A percentile compares a stretch with the other conserved stretches of the same genome.
Evolutionary conservation across 2,113 vertebrate genomes (phyloP).

Genomic region (Rhea pennata): DNA sequence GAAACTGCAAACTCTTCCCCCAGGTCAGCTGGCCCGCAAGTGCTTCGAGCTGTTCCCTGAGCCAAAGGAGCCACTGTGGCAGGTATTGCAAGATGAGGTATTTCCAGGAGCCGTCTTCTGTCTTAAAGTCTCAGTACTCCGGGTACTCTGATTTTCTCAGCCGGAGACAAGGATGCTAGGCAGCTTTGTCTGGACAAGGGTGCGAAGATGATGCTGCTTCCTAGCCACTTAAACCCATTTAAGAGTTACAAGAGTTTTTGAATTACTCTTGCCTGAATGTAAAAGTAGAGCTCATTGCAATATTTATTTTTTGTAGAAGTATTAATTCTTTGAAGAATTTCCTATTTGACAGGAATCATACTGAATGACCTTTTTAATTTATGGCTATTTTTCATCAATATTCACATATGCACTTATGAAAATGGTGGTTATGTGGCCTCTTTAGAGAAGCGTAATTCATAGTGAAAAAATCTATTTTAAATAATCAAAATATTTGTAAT

Average conservation of each 20-base stretch:
- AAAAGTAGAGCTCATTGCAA: not conserved
- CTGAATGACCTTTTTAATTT: not conserved
- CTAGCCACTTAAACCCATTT: not conserved
- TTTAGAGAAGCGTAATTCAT: not conserved
- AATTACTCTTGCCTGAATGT: not conserved
- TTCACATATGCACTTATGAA: not conserved
- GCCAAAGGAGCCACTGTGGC: slow-evolving; percentile 89
- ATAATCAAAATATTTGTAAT: not conserved
- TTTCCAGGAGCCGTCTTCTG: not conserved
- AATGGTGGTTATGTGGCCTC: not conserved
- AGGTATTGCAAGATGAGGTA: slow-evolving; percentile 73
- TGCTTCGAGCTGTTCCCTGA: slow-evolving; percentile 91
- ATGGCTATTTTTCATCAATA: not conserved
- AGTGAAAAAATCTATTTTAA: not conserved
- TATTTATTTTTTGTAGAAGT: not conserved
- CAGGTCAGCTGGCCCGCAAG: slow-evolving; percentile 85
- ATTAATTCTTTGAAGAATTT: not conserved
- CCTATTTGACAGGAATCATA: not conserved
- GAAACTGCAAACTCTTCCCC: slow-evolving; percentile 86
- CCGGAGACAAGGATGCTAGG: not conserved
- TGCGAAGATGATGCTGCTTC: not conserved
- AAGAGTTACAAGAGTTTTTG: not conserved
- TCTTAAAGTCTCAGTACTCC: not conserved
- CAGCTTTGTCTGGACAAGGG: not conserved
- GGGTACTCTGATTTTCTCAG: not conserved